Base-by-base conservation (phyloP, 1,140 invertebrate genomes). In the Stegodyphus dumicola region DNA sequence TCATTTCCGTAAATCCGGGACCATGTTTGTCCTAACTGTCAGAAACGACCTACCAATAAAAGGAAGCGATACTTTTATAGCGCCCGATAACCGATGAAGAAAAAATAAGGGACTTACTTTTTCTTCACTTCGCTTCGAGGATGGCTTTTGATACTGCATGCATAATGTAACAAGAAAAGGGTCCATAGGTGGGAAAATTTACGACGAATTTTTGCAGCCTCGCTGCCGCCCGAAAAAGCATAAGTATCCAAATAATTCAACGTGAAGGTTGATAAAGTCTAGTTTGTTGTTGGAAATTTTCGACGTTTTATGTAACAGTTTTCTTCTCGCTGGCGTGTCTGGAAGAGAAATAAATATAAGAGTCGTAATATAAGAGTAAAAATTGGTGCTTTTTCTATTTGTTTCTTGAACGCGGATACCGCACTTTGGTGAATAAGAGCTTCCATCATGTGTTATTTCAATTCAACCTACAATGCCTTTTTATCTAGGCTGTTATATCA, bases 1-100 rank as follows among this genome's bases (percentile, higher is more conserved):
- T 81, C 78, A 81, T 81, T 81, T 73, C 78, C 78, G 53, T 81
- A 81, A 81, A 81, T 81, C 78, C 78, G 64, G 53, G 73, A 56
- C 15, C 52, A 49, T 73, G 78, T 81, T 81, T 81, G 78, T 81
- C 78, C 78, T 60, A 71, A 66, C 74, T 81, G 78, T 81, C 78
- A 71, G 66, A 79, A 79, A 79, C 77, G 77, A 79, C 66, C 77
- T 11, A 56, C 78, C 78, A 73, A 81, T 81, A 81, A 81, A 81
- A 81, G 66, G 51, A 56, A 73, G 70, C 53, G 69, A 81, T 79
- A 79, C 70, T 79, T 79, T 79, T 79, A 79, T 60, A 73, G 78
- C 54, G 52, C 7, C 60, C 78, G 78, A 81, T 81, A 81, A 65
- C 66, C 66, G 70, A 69, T 60, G 52, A 48, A n/a, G 11, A 52